Evolutionary conservation across 1,140 invertebrate species (phyloP).

Genomic region (Harlomillsia oculata): DNA sequence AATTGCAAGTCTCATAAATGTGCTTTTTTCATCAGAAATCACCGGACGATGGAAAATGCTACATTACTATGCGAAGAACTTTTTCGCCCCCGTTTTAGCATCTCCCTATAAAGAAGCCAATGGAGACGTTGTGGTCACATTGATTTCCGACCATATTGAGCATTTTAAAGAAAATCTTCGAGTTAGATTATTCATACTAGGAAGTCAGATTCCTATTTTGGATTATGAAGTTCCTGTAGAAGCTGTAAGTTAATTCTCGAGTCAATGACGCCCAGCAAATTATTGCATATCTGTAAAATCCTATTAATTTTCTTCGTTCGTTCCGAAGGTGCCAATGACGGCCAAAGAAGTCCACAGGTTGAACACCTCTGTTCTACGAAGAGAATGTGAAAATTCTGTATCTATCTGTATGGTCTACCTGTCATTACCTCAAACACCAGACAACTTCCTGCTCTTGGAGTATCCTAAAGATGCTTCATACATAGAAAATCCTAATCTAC

Average conservation of each 20-base stretch:
- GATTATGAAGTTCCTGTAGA: not conserved
- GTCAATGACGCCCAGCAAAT: not conserved
- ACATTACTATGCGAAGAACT: constrained; percentile 77
- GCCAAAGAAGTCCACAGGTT: constrained; percentile 16
- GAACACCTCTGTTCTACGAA: not conserved
- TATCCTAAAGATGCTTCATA: constrained; percentile 17
- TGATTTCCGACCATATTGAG: constrained; percentile 24
- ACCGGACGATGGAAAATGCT: constrained; percentile 79
- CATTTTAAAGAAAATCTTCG: not conserved
- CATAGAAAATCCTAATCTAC: constrained; percentile 16
- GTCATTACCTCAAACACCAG: constrained; percentile 16
- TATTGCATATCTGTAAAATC: not conserved
- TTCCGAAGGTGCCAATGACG: not conserved
- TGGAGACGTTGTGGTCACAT: constrained; percentile 14
- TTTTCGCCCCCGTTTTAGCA: constrained; percentile 66
- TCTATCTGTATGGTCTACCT: constrained; percentile 14
- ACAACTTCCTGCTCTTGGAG: constrained; percentile 29
- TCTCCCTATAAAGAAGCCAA: constrained; percentile 43
- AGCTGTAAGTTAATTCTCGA: constrained; percentile 3
- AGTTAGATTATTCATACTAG: constrained; percentile 14
- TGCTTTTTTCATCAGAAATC: constrained; percentile 53
- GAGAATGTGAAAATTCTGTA: constrained; percentile 8
- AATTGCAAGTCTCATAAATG: no score
- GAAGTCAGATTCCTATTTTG: constrained; percentile 2
- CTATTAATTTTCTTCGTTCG: not conserved